A percentile compares a stretch with the other conserved stretches of the same genome.
phyloP scores from a whole-genome alignment of 92 coral and sea anemone genomes.

The Metridium senile region DNA sequence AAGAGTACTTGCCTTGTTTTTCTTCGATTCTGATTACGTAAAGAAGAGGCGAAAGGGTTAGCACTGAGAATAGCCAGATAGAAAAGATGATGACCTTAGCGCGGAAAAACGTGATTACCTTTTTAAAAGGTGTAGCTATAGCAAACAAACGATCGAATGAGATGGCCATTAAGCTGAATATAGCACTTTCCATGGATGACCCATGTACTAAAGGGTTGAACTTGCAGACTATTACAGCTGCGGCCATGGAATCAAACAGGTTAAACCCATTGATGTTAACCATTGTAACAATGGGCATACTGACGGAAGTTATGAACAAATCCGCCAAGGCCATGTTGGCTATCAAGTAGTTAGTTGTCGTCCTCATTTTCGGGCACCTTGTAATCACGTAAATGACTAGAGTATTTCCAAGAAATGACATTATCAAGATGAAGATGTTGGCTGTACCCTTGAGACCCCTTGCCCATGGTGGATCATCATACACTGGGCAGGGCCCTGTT shows the following conservation, averaged over 20 bases:
- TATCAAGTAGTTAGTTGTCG: constrained; percentile 45
- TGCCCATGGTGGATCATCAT: constrained; percentile 21
- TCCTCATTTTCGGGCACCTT: constrained; percentile 30
- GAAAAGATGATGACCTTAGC: constrained; percentile 52
- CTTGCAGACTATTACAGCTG: constrained; percentile 56
- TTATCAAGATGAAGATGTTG: constrained; percentile 28
- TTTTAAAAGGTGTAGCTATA: constrained; percentile 66
- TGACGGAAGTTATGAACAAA: constrained; percentile 54
- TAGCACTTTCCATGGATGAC: constrained; percentile 69
- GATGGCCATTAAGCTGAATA: constrained; percentile 67
- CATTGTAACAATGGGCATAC: constrained; percentile 55
- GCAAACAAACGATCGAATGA: constrained; percentile 76
- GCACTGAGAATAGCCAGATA: constrained; percentile 63
- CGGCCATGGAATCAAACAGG: constrained; percentile 23
- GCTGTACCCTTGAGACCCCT: constrained; percentile 34
- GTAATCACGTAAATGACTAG: constrained; percentile 39
- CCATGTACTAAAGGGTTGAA: constrained; percentile 55
- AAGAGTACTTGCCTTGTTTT: constrained; percentile 13
- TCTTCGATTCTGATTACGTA: constrained; percentile 52
- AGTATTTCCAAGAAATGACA: constrained; percentile 57
- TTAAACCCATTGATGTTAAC: constrained; percentile 42
- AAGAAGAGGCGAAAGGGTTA: constrained; percentile 64
- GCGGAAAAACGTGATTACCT: constrained; percentile 43
- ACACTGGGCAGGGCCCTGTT: constrained; percentile 4
- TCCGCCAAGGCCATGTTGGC: constrained; percentile 68